Percentiles rank a stretch among this genome's conserved stretches.
Conservation (phyloP, 2,113 vertebrate species). For the Leptosomus discolor region DNA sequence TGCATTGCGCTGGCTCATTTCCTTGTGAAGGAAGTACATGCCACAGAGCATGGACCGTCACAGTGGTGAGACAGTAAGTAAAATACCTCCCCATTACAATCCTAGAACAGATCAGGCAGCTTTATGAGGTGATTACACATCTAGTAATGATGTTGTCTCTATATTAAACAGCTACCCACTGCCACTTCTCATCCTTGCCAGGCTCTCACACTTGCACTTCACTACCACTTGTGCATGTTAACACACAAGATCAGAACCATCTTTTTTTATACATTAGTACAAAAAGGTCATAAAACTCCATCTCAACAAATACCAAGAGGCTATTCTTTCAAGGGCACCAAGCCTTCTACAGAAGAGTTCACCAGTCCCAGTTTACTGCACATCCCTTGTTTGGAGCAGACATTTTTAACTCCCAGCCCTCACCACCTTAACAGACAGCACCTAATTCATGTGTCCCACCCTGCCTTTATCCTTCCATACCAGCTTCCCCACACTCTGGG, state of each 20-base stretch:
- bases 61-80: neutral
- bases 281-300: neutral
- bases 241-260: neutral
- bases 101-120: neutral
- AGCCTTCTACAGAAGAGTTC: neutral
- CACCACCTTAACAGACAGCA: neutral
- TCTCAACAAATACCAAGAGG: neutral
- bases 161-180: neutral
- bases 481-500: neutral
- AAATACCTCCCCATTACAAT: neutral
- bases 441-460: neutral
- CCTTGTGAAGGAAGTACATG: neutral
- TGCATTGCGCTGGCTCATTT: neutral
- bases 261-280: neutral
- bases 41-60: neutral
- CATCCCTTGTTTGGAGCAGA: neutral
- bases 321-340: neutral
- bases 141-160: neutral
- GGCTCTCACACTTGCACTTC: neutral
- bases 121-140: neutral
- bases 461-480: neutral
- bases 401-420: neutral
- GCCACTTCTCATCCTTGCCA: neutral
- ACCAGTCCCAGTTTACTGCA: neutral
- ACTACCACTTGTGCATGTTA: neutral